A percentile compares a stretch with the other conserved stretches of the same genome.
Evolutionary conservation across 2,888 invertebrate genomes (phyloP).

Genomic region (Unio delphinus): DNA sequence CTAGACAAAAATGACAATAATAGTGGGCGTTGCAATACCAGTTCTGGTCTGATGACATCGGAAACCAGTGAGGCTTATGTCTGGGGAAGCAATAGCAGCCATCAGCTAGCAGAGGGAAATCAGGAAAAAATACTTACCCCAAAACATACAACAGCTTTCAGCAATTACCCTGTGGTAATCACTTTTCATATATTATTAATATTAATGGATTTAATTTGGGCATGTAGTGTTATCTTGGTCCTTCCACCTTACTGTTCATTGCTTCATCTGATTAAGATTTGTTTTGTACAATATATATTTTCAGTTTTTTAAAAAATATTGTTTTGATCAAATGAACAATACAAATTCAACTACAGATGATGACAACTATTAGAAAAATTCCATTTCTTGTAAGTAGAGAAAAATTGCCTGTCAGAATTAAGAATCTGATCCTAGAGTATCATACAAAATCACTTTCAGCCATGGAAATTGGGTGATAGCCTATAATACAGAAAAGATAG

Average conservation of each 20-base stretch:
- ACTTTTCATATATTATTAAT: neutral
- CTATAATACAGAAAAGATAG: too few relatives aligned
- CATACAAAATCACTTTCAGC: too few relatives aligned
- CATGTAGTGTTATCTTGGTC: neutral
- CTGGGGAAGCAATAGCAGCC: slow-evolving; percentile 80
- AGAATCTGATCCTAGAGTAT: too few relatives aligned
- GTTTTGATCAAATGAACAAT: too few relatives aligned
- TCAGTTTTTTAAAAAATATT: too few relatives aligned
- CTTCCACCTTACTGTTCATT: neutral
- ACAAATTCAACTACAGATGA: too few relatives aligned
- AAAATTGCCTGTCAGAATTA: too few relatives aligned
- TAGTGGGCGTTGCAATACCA: slow-evolving; percentile 16
- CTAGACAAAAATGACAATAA: slow-evolving; percentile 60
- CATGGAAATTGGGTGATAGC: too few relatives aligned
- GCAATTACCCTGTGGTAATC: slow-evolving; percentile 76
- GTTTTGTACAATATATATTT: neutral
- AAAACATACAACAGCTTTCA: slow-evolving; percentile 76
- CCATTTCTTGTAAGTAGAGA: too few relatives aligned
- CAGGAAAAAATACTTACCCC: slow-evolving; percentile 78
- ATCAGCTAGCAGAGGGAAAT: slow-evolving; percentile 77
- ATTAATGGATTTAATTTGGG: neutral
- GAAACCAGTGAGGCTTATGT: slow-evolving; percentile 75
- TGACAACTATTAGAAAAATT: too few relatives aligned
- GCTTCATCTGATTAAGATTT: neutral
- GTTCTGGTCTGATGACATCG: slow-evolving; percentile 5